Conservation (phyloP, 2,797 vertebrate species). For the Protosalanx chinensis region DNA sequence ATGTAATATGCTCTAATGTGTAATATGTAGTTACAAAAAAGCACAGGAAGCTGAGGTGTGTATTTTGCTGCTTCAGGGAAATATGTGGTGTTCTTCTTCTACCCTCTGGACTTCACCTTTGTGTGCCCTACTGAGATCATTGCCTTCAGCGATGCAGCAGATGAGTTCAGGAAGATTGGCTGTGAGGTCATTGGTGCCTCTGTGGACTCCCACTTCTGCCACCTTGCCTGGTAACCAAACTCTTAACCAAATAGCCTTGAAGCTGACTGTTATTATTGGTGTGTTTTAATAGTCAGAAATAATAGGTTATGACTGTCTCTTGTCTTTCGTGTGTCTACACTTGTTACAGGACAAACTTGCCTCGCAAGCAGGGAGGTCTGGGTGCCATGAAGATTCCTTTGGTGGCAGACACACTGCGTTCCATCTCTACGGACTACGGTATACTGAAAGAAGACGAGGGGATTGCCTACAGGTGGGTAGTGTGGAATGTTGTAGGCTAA, state of each 20-base stretch:
- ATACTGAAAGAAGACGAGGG: slow-evolving; percentile 95
- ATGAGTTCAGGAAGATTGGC: slow-evolving; percentile 89
- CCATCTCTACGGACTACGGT: slow-evolving; percentile 87
- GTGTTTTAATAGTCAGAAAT: background rate
- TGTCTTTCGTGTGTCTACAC: background rate
- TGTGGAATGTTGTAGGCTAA: background rate
- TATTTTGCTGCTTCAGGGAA: slow-evolving; percentile 75
- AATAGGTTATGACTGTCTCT: background rate
- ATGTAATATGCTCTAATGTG: background rate
- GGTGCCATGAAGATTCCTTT: slow-evolving; percentile 92
- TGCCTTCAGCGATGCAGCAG: slow-evolving; percentile 90
- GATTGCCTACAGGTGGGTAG: slow-evolving; percentile 88
- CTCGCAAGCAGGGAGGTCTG: slow-evolving; percentile 91
- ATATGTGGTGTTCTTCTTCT: slow-evolving; percentile 97
- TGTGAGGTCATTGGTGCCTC: slow-evolving; percentile 95
- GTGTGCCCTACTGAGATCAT: slow-evolving; percentile 99
- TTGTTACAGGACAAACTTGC: slow-evolving; percentile 83
- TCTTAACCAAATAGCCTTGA: background rate
- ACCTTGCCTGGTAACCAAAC: slow-evolving; percentile 85
- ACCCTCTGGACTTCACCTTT: slow-evolving; percentile 97
- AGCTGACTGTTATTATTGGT: background rate
- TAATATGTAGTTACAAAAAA: background rate
- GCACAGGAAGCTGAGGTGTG: background rate
- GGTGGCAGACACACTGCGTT: slow-evolving; percentile 83
- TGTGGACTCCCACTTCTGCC: slow-evolving; percentile 94